A percentile compares a stretch with the other conserved stretches of the same genome.
Conservation (phyloP, 2,797 vertebrate genomes). For the Euphonia xanthogaster region DNA sequence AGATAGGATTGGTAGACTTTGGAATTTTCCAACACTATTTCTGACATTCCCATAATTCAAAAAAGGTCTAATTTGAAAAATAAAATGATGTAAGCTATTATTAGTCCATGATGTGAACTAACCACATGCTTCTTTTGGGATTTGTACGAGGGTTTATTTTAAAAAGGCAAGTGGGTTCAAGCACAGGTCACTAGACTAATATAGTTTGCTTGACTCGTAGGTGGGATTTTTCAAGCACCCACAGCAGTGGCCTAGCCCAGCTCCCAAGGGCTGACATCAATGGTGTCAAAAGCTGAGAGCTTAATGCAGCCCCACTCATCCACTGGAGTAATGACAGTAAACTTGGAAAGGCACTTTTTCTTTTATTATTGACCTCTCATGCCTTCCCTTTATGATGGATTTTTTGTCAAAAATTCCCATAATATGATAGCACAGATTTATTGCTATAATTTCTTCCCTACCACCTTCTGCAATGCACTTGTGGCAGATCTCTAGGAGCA, state of each 20-base stretch:
- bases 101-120: slow-evolving; percentile 65
- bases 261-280: not conserved
- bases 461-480: not conserved
- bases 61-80: slow-evolving; percentile 54
- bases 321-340: not conserved
- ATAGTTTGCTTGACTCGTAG: slow-evolving; percentile 29
- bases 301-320: not conserved
- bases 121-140: slow-evolving; percentile 54
- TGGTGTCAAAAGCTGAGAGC: not conserved
- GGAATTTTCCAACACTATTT: slow-evolving; percentile 63
- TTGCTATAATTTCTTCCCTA: not conserved
- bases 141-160: slow-evolving; percentile 56
- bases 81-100: slow-evolving; percentile 67
- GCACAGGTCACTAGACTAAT: slow-evolving; percentile 54
- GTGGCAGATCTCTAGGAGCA: not conserved
- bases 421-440: not conserved
- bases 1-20: slow-evolving; percentile 55
- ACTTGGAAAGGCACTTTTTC: not conserved
- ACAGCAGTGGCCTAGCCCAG: not conserved
- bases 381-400: not conserved
- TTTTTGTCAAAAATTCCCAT: not conserved
- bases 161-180: slow-evolving; percentile 61
- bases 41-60: slow-evolving; percentile 31
- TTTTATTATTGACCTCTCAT: not conserved
- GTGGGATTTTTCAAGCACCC: slow-evolving; percentile 31